Evolutionary conservation across 2,797 vertebrate genomes (phyloP), one percentile per base, ranked within the genome.

Genomic region (Ispidina picta): DNA sequence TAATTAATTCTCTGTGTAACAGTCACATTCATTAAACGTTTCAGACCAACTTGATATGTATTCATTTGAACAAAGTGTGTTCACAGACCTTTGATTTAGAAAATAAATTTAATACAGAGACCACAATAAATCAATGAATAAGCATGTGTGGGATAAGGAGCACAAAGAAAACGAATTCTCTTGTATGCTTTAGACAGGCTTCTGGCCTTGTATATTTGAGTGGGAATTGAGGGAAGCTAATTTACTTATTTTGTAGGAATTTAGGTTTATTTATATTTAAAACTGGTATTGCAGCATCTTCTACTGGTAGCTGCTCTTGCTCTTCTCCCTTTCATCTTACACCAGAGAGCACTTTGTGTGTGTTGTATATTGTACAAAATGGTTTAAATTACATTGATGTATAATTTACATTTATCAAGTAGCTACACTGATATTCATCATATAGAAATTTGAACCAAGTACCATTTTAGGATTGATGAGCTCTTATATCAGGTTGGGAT

Each of bases 21-120:
- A 78, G 28, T 70, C 41, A 26, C 39, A 56, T 56, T 71, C 60
- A 51, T 83, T 88, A 73, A 63, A 22, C 19, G 8, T 71, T 79
- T 76, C 66, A 79, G 49, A 41, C 19, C 33, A 54, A 16, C 28
- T 18, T 86, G 76, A 33, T 59, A 31, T 70, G 7, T 64, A 56
- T 83, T 91, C 49, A n/a, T 79, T 91, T 87, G 23, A 73, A 73
- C 76, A 70, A 71, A 72, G 25, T 48, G 4, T 60, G 54, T 80
- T 87, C 59, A 48, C 20, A 92, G 64, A n/a, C 39, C 37, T 92
- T 89, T 73, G 68, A 92, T 89, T 85, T 86, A 49, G 60, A 64
- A 76, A 70, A 73, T 44, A 74, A 75, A 88, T 88, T 81, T 87
- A 70, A 75, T 93, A 74, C 13, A 54, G n/a, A 75, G 26, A n/a